These are phyloP conservation scores for Luperina testacea DNA, from an alignment of 2,888 invertebrate species.

Conservation along the genomic window DNA sequence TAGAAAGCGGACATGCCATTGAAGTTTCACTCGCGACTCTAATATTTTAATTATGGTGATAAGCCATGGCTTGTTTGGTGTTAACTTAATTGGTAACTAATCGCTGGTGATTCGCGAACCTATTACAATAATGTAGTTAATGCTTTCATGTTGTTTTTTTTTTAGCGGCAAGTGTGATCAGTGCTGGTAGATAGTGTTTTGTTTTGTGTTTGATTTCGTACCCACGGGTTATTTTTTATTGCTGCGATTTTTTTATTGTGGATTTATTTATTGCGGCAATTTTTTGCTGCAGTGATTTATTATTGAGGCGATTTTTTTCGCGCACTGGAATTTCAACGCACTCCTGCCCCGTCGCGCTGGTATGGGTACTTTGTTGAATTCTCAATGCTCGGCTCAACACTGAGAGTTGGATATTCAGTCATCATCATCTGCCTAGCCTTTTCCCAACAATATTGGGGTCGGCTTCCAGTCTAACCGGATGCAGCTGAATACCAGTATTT, in stretches of 20 bases:
- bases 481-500: too few relatives aligned
- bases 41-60: constrained; percentile 65
- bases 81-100: constrained; percentile 62
- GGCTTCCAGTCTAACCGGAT: too few relatives aligned
- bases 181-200: not conserved
- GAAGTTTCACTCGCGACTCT: constrained; percentile 54
- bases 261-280: too few relatives aligned
- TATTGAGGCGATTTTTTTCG: not conserved
- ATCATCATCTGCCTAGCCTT: too few relatives aligned
- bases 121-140: constrained; percentile 56
- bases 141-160: constrained; percentile 54
- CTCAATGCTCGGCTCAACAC: not conserved
- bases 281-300: too few relatives aligned
- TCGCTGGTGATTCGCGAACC: constrained; percentile 58
- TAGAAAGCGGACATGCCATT: constrained; percentile 65
- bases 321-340: too few relatives aligned
- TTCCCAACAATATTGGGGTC: too few relatives aligned
- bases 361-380: not conserved
- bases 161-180: constrained; percentile 7
- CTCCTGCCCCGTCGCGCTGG: not conserved
- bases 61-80: constrained; percentile 59
- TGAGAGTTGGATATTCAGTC: too few relatives aligned
- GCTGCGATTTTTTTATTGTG: too few relatives aligned
- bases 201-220: too few relatives aligned
- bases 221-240: too few relatives aligned